phyloP scores from a whole-genome alignment of 2,113 vertebrate genomes.

The Rhipidura dahli region DNA sequence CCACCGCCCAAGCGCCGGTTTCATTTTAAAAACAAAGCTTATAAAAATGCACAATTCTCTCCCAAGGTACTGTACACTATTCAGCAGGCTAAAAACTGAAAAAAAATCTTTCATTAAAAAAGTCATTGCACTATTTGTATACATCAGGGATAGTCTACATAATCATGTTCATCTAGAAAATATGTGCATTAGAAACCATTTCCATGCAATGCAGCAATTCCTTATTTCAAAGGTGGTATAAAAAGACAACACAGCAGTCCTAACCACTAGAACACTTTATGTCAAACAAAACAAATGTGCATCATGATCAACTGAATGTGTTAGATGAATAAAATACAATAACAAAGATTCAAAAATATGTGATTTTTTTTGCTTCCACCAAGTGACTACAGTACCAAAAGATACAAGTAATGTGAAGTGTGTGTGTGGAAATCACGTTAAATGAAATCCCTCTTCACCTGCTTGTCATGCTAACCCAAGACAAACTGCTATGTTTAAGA shows the following conservation, averaged over 20 bases:
- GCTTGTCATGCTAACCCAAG: neutral
- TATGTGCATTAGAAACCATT: constrained; percentile 67
- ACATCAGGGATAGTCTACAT: constrained; percentile 48
- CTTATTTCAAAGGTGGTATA: constrained; percentile 61
- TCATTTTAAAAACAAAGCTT: constrained; percentile 54
- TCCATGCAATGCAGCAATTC: constrained; percentile 64
- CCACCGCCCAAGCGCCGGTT: neutral
- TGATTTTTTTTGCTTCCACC: constrained; percentile 1
- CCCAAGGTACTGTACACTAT: constrained; percentile 74
- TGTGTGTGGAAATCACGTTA: neutral
- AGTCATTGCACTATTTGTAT: constrained; percentile 72
- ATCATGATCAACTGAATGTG: neutral
- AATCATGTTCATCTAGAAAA: constrained; percentile 65
- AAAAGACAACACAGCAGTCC: constrained; percentile 58
- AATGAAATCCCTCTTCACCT: neutral
- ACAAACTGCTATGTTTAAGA: neutral
- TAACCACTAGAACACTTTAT: constrained; percentile 27
- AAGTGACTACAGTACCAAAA: constrained; percentile 32
- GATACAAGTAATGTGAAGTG: neutral
- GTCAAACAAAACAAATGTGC: constrained; percentile 23
- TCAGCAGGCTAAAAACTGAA: constrained; percentile 65
- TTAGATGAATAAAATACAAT: neutral
- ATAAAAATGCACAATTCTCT: constrained; percentile 60
- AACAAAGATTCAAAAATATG: constrained; percentile 19
- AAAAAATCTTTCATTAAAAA: constrained; percentile 67